phyloP scores from a whole-genome alignment of 1,140 invertebrate genomes.

The Brachystomella parvula region DNA sequence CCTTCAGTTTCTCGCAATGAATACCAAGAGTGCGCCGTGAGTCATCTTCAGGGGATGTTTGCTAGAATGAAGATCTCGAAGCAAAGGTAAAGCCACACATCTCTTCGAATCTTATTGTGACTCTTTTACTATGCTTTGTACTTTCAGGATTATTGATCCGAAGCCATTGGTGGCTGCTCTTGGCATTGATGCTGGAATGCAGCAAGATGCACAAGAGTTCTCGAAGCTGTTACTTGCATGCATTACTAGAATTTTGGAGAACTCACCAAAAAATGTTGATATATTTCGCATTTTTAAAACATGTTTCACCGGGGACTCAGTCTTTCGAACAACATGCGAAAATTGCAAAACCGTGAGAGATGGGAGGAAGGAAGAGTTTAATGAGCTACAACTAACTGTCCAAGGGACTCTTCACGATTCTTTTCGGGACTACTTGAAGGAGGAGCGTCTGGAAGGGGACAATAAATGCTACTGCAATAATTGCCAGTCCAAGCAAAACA shows the following conservation, averaged over 20 bases:
- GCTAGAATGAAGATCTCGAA: conserved; percentile 56
- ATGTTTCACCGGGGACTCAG: conserved; percentile 52
- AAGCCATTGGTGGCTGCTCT: conserved; percentile 54
- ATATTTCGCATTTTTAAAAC: conserved; percentile 50
- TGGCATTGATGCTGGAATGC: conserved; percentile 56
- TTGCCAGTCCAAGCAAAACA: conserved; percentile 57
- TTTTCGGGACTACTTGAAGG: conserved; percentile 56
- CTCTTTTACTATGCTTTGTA: conserved; percentile 14
- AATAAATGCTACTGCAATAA: conserved; percentile 58
- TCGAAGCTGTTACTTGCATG: conserved; percentile 44
- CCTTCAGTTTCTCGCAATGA: conserved; percentile 43
- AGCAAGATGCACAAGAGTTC: conserved; percentile 67
- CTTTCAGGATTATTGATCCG: conserved; percentile 53
- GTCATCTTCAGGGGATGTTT: conserved; percentile 61
- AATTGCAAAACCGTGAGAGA: conserved; percentile 46
- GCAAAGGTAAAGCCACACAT: conserved; percentile 41
- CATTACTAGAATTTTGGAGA: conserved; percentile 53
- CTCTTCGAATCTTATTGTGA: background rate
- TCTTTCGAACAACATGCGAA: conserved; percentile 48
- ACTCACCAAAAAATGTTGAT: conserved; percentile 42
- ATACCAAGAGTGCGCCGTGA: conserved; percentile 43
- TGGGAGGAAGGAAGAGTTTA: conserved; percentile 53
- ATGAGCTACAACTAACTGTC: conserved; percentile 59
- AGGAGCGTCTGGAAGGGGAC: conserved; percentile 57
- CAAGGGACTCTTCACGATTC: conserved; percentile 54